These are phyloP conservation scores for Selene dorsalis DNA, from an alignment of 2,797 vertebrate species.

Conservation along the genomic window DNA sequence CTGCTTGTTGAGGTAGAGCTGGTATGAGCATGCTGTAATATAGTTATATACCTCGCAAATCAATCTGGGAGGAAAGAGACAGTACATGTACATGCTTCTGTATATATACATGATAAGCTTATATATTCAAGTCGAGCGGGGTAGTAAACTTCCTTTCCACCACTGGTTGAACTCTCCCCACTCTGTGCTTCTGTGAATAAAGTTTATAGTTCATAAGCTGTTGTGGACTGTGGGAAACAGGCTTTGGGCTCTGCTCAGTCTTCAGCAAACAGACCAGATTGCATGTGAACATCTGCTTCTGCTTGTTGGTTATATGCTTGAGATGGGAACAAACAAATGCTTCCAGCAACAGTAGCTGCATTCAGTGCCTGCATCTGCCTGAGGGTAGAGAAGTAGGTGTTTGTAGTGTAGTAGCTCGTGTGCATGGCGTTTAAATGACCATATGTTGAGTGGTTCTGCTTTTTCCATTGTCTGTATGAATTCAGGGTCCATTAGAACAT, in stretches of 20 bases:
- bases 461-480: neutral
- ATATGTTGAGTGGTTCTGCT: constrained; percentile 4
- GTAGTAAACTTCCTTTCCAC: neutral
- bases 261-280: neutral
- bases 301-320: constrained; percentile 3
- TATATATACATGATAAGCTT: too few species aligned
- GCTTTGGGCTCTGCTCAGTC: neutral
- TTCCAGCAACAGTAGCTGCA: constrained; percentile 1
- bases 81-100: too few species aligned
- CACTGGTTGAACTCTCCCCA: neutral
- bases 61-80: too few species aligned
- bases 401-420: neutral
- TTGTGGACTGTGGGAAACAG: neutral
- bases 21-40: too few species aligned
- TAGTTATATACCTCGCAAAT: too few species aligned
- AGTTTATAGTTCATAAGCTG: neutral
- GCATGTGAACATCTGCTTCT: constrained; percentile 5
- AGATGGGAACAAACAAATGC: neutral
- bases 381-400: neutral
- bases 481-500: constrained; percentile 23
- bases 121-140: too few species aligned
- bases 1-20: neutral
- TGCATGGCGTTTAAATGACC: constrained; percentile 22
- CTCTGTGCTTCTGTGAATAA: neutral
- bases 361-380: neutral